A percentile compares a stretch with the other conserved stretches of the same genome.
Conservation (phyloP, 1,140 invertebrate species). For the Lasioglossum albipes region DNA sequence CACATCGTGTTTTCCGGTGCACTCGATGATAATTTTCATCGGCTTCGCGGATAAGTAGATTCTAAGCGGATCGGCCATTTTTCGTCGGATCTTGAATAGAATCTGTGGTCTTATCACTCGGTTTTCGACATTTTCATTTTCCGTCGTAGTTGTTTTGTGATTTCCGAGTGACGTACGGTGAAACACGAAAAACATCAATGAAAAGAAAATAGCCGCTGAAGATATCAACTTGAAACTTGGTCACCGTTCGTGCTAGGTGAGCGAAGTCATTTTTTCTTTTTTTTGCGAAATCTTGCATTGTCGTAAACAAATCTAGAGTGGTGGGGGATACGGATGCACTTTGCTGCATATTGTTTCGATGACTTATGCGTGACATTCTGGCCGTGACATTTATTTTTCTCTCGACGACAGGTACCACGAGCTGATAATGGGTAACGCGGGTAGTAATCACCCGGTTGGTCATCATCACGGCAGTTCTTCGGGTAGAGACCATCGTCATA, state of each 20-base stretch:
- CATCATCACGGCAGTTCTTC: conserved; percentile 84
- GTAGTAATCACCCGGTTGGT: conserved; percentile 83
- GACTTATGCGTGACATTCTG: background rate
- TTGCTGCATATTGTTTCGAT: background rate
- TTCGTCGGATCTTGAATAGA: conserved; percentile 8
- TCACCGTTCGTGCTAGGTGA: background rate
- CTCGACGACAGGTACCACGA: background rate
- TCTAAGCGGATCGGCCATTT: conserved; percentile 6
- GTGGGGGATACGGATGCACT: background rate
- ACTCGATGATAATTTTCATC: background rate
- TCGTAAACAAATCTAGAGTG: conserved; percentile 2
- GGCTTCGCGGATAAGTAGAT: conserved; percentile 6
- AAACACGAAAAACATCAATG: background rate
- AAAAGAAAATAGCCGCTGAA: background rate
- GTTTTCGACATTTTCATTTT: conserved; percentile 12
- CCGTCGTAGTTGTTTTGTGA: background rate
- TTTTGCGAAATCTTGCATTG: background rate
- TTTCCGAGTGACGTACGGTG: background rate
- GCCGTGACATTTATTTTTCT: background rate
- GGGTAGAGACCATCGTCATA: conserved; percentile 72
- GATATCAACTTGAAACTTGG: background rate
- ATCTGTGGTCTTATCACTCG: background rate
- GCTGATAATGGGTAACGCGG: conserved; percentile 86
- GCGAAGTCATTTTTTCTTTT: background rate
- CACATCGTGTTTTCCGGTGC: background rate